Conservation (phyloP, 2,113 vertebrate species). For the Coreoperca whiteheadi region DNA sequence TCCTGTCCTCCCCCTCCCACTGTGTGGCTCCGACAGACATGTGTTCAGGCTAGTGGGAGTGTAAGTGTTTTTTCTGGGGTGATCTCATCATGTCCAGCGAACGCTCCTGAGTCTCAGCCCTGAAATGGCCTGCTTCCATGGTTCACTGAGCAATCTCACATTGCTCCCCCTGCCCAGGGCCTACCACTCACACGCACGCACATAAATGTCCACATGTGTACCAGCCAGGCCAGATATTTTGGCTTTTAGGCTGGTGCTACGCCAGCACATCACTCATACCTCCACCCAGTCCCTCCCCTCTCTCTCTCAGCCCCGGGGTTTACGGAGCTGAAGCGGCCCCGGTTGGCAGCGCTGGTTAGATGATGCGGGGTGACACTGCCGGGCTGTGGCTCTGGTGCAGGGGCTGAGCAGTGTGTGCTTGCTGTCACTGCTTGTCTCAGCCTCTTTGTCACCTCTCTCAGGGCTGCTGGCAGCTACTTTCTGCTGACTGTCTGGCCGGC, state of each 20-base stretch:
- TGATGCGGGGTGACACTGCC: slow-evolving; percentile 63
- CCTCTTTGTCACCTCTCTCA: slow-evolving; percentile 68
- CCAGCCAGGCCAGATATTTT: slow-evolving; percentile 32
- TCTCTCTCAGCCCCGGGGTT: slow-evolving; percentile 2
- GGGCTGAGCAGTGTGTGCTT: slow-evolving; percentile 51
- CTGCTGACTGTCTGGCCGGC: slow-evolving; percentile 61
- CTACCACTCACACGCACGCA: neutral
- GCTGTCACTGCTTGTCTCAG: slow-evolving; percentile 69
- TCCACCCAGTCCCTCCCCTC: slow-evolving; percentile 1
- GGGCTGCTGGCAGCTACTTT: slow-evolving; percentile 66
- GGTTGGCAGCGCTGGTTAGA: slow-evolving; percentile 43
- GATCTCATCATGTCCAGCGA: slow-evolving; percentile 68
- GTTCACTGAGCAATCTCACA: slow-evolving; percentile 69
- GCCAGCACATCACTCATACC: slow-evolving; percentile 53
- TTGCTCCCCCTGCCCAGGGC: slow-evolving; percentile 37
- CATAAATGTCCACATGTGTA: slow-evolving; percentile 28
- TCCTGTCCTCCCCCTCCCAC: slow-evolving; percentile 37
- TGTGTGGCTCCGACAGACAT: slow-evolving; percentile 43
- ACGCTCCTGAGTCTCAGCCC: slow-evolving; percentile 52
- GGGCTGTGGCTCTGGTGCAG: slow-evolving; percentile 46
- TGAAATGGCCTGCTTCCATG: slow-evolving; percentile 71
- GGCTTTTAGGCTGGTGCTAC: slow-evolving; percentile 30
- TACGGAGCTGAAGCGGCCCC: slow-evolving; percentile 33
- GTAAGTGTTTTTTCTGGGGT: slow-evolving; percentile 58
- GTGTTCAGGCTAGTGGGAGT: slow-evolving; percentile 59